Base-by-base conservation (phyloP, 2,888 invertebrate genomes). In the Limnephilus marmoratus region DNA sequence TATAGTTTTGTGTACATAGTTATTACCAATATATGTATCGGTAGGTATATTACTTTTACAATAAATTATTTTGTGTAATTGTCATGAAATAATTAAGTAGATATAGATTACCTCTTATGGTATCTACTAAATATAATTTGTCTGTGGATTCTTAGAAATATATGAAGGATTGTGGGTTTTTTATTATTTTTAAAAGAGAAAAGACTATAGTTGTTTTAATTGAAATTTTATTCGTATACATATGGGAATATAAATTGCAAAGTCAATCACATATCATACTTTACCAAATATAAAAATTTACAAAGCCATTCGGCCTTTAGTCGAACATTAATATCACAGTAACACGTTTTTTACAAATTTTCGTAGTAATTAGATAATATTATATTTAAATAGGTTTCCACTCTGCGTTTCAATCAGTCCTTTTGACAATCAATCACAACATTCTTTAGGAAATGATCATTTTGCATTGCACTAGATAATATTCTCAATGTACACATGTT, bases 281-380 rank as follows among this genome's bases (percentile, higher is more conserved):
- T 90, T 90, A 90, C 90, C 90, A 90, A 83, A 49, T 87, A 87
- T 87, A 87, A 53, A 87, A 89, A 85, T 91, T 88, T 92, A 92
- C 88, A 90, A 45, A 90, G 86, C 90, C 90, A 91, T 92, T 89
- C 89, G 89, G 91, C 92, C 90, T 92, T 90, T 90, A 89, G 86
- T 90, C 91, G 88, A 88, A 89, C 81, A 92, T 83, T 91, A 92
- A 90, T 92, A 92, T 92, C 92, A 92, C 92, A 92, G 92, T 92
- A 92, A 87, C 86, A 87, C 85, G 45, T 91, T 91, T 87, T 86
- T 68, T 87, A 87, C 87, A 87, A 68, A 68, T 87, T 87, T 68
- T 87, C 68, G 31, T 87, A 87, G 29, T 87, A 68, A 83, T 86
- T 45, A 86, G 41, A 87, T 87, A 68, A 87, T 87, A 87, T 34